Conservation (phyloP, 2,888 invertebrate genomes). For the Pristionchus arcanus region DNA sequence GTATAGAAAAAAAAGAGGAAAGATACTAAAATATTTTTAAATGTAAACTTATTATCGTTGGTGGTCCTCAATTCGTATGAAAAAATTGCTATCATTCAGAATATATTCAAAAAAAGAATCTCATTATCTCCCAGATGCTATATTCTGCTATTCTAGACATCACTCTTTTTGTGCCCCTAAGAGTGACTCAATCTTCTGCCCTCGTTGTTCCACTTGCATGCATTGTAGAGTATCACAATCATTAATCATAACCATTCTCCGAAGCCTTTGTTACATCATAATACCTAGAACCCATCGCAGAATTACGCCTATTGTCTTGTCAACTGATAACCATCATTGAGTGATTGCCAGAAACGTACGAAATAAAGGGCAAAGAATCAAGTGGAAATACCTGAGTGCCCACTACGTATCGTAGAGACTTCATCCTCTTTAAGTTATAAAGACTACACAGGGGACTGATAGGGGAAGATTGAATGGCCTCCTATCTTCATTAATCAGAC, state of each 20-base stretch:
- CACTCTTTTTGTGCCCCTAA: no score
- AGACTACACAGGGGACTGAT: neutral
- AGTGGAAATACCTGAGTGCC: neutral
- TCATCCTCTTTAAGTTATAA: neutral
- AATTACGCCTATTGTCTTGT: neutral
- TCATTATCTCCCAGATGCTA: no score
- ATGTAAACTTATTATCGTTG: no score
- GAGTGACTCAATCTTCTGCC: constrained; percentile 4
- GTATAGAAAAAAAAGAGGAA: no score
- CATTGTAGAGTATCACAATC: neutral
- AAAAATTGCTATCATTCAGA: no score
- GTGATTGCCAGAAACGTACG: neutral
- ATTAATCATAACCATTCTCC: neutral
- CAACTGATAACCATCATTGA: neutral
- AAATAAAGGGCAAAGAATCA: neutral
- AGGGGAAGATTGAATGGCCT: neutral
- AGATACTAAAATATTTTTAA: no score
- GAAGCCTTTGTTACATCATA: neutral
- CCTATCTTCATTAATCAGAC: neutral
- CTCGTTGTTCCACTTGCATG: neutral
- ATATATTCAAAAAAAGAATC: no score
- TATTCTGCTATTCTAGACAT: no score
- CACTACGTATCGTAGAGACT: neutral
- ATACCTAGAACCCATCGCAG: neutral
- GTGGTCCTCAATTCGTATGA: no score